Conservation (phyloP, 2,888 invertebrate species). For the Thyatira batis region DNA sequence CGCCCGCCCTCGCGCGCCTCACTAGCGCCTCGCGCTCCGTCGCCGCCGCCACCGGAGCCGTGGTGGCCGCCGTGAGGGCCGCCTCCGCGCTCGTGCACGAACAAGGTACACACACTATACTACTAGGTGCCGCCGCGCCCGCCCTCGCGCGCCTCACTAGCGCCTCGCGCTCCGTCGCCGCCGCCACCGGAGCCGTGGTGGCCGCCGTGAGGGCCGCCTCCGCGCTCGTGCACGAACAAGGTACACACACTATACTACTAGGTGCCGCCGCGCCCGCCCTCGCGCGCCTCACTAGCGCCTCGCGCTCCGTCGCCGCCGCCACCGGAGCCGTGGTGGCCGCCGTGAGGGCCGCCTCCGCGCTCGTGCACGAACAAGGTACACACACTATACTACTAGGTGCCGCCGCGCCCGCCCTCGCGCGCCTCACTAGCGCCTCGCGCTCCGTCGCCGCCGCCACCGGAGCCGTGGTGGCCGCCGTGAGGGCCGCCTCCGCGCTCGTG, state of each 20-base stretch:
- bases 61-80: too few relatives aligned
- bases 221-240: constrained; percentile 91
- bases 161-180: constrained; percentile 94
- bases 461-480: constrained; percentile 95
- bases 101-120: too few relatives aligned
- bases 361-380: too few relatives aligned
- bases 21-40: too few relatives aligned
- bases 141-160: constrained; percentile 90
- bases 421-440: constrained; percentile 92
- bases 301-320: not conserved
- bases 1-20: not conserved
- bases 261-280: constrained; percentile 15
- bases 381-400: constrained; percentile 55
- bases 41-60: too few relatives aligned
- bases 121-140: constrained; percentile 82
- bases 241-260: constrained; percentile 87
- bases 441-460: constrained; percentile 95
- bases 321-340: too few relatives aligned
- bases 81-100: constrained; percentile 7
- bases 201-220: constrained; percentile 96
- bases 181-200: constrained; percentile 95
- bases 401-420: constrained; percentile 89
- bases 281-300: constrained; percentile 11
- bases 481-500: constrained; percentile 92
- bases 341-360: constrained; percentile 16